Percentiles rank a stretch among this genome's conserved stretches.
Conservation (phyloP, 2,888 invertebrate species). For the Agrochola lota region DNA sequence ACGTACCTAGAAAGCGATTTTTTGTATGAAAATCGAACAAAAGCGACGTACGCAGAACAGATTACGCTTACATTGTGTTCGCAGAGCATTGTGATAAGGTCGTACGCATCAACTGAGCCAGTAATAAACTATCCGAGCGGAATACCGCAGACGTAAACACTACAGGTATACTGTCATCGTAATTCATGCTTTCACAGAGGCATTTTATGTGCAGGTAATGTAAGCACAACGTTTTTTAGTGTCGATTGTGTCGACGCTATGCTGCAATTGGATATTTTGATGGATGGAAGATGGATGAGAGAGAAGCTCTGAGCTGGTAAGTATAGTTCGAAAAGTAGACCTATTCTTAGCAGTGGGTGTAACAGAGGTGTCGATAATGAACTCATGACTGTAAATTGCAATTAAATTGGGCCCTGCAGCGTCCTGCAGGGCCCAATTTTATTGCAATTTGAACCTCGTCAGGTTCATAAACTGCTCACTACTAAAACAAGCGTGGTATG, state of each 20-base stretch:
- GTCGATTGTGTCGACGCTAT: neutral
- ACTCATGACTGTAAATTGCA: neutral
- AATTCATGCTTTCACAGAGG: slow-evolving; percentile 56
- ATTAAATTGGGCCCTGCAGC: neutral
- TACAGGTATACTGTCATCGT: slow-evolving; percentile 56
- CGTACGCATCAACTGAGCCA: slow-evolving; percentile 55
- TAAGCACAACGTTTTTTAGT: slow-evolving; percentile 9
- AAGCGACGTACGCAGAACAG: slow-evolving; percentile 53
- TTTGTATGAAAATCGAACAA: slow-evolving; percentile 48
- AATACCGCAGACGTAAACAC: slow-evolving; percentile 55
- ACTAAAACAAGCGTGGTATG: neutral
- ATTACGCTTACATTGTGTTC: slow-evolving; percentile 48
- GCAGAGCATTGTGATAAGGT: slow-evolving; percentile 59
- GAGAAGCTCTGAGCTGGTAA: neutral
- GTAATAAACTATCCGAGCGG: slow-evolving; percentile 65
- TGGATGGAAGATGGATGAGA: neutral
- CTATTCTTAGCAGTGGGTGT: no score
- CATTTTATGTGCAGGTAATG: slow-evolving; percentile 7
- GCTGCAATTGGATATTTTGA: neutral
- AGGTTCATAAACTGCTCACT: neutral
- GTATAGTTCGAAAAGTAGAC: neutral
- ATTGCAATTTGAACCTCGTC: no score
- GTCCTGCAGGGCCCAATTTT: no score
- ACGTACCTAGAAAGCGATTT: slow-evolving; percentile 41
- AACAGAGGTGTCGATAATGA: neutral